Evolutionary conservation across 2,797 vertebrate genomes (phyloP).

Genomic region (Podarcis siculus): DNA sequence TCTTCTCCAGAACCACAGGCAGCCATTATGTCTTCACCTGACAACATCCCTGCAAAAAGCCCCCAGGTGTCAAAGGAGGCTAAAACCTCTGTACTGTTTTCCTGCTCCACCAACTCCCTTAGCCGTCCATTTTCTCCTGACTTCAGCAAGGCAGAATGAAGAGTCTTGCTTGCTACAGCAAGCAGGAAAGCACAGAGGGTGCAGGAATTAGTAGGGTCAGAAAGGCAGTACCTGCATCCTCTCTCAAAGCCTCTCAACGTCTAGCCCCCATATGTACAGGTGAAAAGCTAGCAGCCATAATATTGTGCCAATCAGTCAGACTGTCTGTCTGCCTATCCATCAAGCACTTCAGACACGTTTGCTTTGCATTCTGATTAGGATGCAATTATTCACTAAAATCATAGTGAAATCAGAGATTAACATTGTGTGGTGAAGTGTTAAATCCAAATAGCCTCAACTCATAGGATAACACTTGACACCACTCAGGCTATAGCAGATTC

Average conservation of each 20-base stretch:
- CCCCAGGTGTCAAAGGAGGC: neutral
- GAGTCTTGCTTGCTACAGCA: neutral
- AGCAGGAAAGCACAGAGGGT: neutral
- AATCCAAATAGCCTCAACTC: too few relatives aligned
- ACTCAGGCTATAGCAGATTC: too few relatives aligned
- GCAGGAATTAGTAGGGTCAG: neutral
- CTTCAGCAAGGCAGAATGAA: neutral
- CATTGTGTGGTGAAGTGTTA: too few relatives aligned
- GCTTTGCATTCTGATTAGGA: too few relatives aligned
- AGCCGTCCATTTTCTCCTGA: neutral
- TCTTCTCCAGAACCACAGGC: neutral
- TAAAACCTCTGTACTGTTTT: too few relatives aligned
- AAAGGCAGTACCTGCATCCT: neutral
- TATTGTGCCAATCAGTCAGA: too few relatives aligned
- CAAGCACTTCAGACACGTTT: neutral
- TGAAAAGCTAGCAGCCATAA: neutral
- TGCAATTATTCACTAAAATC: too few relatives aligned
- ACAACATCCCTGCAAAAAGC: neutral
- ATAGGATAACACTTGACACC: too few relatives aligned
- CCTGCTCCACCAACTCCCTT: neutral
- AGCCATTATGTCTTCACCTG: neutral
- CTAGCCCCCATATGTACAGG: neutral
- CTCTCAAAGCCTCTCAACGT: neutral
- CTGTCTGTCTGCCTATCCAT: too few relatives aligned
- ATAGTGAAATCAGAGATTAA: too few relatives aligned